Base-by-base conservation (phyloP, 2,888 invertebrate species). In the Neocrepidodera transversa region DNA sequence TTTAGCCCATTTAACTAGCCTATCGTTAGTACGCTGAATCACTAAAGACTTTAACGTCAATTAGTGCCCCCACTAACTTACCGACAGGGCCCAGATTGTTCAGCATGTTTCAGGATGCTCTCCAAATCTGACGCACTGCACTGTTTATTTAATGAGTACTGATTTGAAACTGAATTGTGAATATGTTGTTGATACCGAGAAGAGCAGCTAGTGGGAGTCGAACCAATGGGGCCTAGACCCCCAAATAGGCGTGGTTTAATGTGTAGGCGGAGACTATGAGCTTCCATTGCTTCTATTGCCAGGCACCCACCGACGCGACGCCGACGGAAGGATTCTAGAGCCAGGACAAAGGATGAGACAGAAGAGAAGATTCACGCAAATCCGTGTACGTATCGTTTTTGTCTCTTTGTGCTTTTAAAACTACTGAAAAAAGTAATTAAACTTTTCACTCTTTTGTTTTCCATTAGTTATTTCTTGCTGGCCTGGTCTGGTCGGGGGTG, bases 61-160 rank as follows among this genome's bases (percentile, higher is more conserved):
- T 79, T 78, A 79, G 76, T 74, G 76, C 75, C 77, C 77, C 76
- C 76, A 76, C 76, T 76, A 76, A 78, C 80, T 79, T 79, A 79
- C 80, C 79, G 74, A 76, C 76, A 68, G 78, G 71, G 71, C 79
- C 78, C 74, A 79, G 76, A 75, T 78, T 79, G 78, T 80, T 80
- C 73, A 80, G 76, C 78, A 79, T 78, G 74, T 72, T 66, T 52
- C 62, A 63, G 61, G 63, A 63, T 60, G 54, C 60, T 58, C 60
- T 57, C 65, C 58, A 54, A 57, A 60, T 62, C 56, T 69, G 74
- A 76, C 78, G 78, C 78, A 79, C 78, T 75, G 76, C 79, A 80
- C 80, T 80, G 80, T 80, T 80, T 80, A 80, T 80, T 80, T 80
- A 80, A 80, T 80, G 79, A 80, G 79, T 78, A 80, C 79, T 79